Base-by-base conservation (phyloP, 2,113 vertebrate genomes). In the Scopus umbretta region DNA sequence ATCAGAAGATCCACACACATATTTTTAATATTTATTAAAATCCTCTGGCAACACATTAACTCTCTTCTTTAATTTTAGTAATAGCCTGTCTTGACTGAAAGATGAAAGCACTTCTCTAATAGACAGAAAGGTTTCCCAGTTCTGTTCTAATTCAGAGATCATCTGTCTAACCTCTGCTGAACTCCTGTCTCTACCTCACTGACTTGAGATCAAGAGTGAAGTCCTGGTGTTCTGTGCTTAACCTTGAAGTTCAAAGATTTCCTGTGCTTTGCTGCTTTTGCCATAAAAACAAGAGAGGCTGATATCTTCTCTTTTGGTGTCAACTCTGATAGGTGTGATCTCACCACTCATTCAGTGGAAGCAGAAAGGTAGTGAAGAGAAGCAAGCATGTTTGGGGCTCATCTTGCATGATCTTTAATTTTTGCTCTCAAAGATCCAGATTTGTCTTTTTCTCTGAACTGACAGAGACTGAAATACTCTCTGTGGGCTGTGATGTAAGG, bases 1-100 rank as follows among this genome's bases (percentile, higher is more conserved):
- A 90, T 80, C 71, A 73, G 61, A 93, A 75, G 11, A 95, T 58
- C 16, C 45, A 80, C 25, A 63, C 8, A 30, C 11, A 34, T 45
- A 34, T 45, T 76, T 88, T 91, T 83, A 82, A 72, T 80, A 90
- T 62, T 94, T 88, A 94, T 96, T 94, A 86, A 91, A 94, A 70
- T 86, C 25, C 15, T 80, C 55, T 76, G 27, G 22, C 29, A 83
- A 86, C 16, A 45, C 40, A 85, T 79, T 89, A 94, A 50, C 21
- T 70, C 14, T 55, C 16, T 52, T 43, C 36, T 87, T 58, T 68
- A 93, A 79, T 90, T 95, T 88, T 58, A 86, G 49, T 83, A 93
- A 94, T 38, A 83, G 50, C n/a, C 11, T 88, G 29, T 76, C 71
- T 86, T 88, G 20, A 90, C 20, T 88, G 50, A 90, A 93, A 88